These are phyloP conservation scores for Stigmatopora argus DNA, from an alignment of 2,113 vertebrate genomes.

Conservation along the genomic window DNA sequence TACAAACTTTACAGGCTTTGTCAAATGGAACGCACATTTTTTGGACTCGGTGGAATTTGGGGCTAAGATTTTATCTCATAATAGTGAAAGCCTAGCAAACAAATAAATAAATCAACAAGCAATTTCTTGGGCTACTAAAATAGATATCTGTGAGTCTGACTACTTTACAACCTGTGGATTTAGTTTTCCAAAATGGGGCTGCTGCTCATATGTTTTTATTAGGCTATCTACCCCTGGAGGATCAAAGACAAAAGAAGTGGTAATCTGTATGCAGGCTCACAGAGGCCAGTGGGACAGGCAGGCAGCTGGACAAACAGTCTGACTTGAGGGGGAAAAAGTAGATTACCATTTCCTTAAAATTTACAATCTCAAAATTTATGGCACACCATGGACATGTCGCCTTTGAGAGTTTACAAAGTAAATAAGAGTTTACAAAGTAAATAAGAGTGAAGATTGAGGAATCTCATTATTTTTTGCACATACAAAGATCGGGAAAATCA, in stretches of 20 bases:
- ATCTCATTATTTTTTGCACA: constrained; percentile 16
- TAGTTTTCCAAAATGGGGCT: constrained; percentile 25
- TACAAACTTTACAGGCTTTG: no score
- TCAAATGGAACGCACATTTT: neutral
- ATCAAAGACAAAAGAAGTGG: constrained; percentile 38
- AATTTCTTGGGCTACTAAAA: constrained; percentile 14
- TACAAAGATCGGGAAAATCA: constrained; percentile 4
- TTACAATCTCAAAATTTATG: constrained; percentile 63
- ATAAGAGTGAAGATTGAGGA: constrained; percentile 41
- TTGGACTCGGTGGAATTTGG: neutral
- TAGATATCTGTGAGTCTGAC: constrained; percentile 6
- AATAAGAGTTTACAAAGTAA: constrained; percentile 53
- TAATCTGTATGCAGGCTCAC: constrained; percentile 71
- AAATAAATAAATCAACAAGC: constrained; percentile 15
- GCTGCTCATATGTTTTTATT: constrained; percentile 44
- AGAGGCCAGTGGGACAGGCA: constrained; percentile 38
- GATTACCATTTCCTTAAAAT: constrained; percentile 45
- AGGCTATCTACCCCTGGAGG: constrained; percentile 21
- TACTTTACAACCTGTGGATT: constrained; percentile 29
- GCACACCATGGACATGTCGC: constrained; percentile 48
- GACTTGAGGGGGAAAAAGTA: constrained; percentile 24
- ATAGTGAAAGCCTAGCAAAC: constrained; percentile 1
- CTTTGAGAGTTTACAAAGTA: constrained; percentile 48
- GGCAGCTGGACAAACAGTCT: constrained; percentile 55
- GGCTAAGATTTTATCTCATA: neutral